Percentiles rank a stretch among this genome's conserved stretches.
Conservation (phyloP, 2,797 vertebrate species). For the Carcharodon carcharias region DNA sequence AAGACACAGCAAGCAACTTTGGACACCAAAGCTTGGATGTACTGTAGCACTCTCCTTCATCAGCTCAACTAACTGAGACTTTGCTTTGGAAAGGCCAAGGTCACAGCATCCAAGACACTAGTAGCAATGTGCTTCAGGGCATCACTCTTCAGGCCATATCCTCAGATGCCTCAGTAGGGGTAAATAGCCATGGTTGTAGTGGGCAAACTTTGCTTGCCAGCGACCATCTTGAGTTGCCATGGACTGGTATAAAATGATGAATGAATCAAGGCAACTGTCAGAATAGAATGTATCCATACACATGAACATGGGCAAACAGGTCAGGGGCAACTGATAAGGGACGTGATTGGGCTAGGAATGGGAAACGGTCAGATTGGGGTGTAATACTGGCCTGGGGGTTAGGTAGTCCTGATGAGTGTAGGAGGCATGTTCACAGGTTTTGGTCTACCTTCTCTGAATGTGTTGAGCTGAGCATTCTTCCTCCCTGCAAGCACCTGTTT, state of each 20-base stretch:
- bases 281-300: background rate
- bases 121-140: background rate
- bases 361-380: background rate
- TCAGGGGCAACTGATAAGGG: background rate
- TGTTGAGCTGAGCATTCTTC: background rate
- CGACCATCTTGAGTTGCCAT: background rate
- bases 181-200: background rate
- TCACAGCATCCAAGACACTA: background rate
- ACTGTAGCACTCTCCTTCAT: background rate
- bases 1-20: background rate
- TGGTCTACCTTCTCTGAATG: background rate
- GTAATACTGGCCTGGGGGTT: background rate
- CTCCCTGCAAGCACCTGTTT: background rate
- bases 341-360: background rate
- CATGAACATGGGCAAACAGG: background rate
- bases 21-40: too few species aligned
- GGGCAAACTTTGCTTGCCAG: background rate
- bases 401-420: background rate
- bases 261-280: background rate
- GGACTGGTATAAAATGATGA: background rate
- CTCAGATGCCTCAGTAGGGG: background rate
- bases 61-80: background rate
- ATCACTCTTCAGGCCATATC: background rate
- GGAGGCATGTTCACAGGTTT: too few species aligned
- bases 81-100: background rate